phyloP scores from a whole-genome alignment of 1,140 invertebrate species.

The Pararge aegeria region DNA sequence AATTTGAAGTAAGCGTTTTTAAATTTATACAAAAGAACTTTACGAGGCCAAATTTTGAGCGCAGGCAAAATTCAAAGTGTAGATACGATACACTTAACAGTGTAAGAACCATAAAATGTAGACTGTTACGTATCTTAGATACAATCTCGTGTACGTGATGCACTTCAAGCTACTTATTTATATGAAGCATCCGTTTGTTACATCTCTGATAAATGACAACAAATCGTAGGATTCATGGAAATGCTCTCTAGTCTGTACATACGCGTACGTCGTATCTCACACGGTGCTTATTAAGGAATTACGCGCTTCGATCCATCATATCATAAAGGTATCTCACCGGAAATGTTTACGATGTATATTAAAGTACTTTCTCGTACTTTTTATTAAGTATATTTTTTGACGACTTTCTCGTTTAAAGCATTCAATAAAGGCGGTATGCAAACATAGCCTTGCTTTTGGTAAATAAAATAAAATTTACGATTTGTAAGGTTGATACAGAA shows the following conservation, averaged over 20 bases:
- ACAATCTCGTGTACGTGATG: slow-evolving; percentile 37
- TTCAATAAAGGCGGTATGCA: neutral
- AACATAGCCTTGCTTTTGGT: neutral
- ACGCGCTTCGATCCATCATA: slow-evolving; percentile 8
- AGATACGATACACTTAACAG: neutral
- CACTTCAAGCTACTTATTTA: slow-evolving; percentile 38
- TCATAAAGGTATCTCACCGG: slow-evolving; percentile 16
- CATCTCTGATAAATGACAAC: slow-evolving; percentile 39
- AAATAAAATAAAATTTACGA: neutral
- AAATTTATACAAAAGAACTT: no score
- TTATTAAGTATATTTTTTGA: neutral
- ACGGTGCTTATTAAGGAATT: slow-evolving; percentile 20
- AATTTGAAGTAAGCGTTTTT: no score
- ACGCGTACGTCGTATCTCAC: slow-evolving; percentile 16
- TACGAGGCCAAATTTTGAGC: no score
- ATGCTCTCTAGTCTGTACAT: slow-evolving; percentile 23
- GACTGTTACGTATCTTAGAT: slow-evolving; percentile 30
- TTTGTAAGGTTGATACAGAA: neutral
- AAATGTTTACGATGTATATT: slow-evolving; percentile 15
- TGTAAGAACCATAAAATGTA: slow-evolving; percentile 21
- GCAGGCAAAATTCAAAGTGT: neutral
- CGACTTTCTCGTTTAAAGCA: slow-evolving; percentile 11
- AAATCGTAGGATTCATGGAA: slow-evolving; percentile 40
- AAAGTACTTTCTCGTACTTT: slow-evolving; percentile 20
- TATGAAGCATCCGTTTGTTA: slow-evolving; percentile 35